Evolutionary conservation across 2,888 invertebrate species (phyloP).

Genomic region (Tyria jacobaeae): DNA sequence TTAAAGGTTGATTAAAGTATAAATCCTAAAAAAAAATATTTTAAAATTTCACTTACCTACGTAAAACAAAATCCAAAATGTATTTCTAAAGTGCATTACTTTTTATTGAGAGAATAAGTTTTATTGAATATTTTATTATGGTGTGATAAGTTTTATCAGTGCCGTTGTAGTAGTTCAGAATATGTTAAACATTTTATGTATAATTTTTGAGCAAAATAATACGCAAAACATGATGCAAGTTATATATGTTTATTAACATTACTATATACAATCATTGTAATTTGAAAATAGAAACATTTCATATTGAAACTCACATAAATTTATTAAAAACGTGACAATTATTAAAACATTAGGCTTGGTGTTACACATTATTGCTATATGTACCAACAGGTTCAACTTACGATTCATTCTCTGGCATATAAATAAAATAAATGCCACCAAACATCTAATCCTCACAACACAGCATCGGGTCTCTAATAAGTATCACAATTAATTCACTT

Average conservation of each 20-base stretch:
- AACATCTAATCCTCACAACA: conserved; percentile 66
- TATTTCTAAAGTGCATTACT: conserved; percentile 38
- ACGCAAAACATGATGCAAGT: conserved; percentile 65
- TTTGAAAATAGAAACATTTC: conserved; percentile 83
- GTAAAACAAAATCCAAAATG: conserved; percentile 44
- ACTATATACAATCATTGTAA: conserved; percentile 84
- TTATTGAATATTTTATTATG: conserved; percentile 35
- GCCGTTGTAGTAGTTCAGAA: conserved; percentile 12
- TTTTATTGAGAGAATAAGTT: conserved; percentile 36
- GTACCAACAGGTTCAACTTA: conserved; percentile 52
- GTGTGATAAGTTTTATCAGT: conserved; percentile 33
- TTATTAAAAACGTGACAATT: conserved; percentile 77
- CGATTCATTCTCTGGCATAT: conserved; percentile 56
- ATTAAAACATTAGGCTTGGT: conserved; percentile 75
- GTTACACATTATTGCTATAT: conserved; percentile 68
- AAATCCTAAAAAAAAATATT: too few relatives aligned
- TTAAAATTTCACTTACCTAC: conserved; percentile 41
- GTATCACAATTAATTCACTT: conserved; percentile 85
- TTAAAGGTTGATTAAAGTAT: too few relatives aligned
- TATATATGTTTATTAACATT: conserved; percentile 85
- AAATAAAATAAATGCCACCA: conserved; percentile 69
- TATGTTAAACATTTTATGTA: conserved; percentile 27
- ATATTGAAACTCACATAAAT: conserved; percentile 79
- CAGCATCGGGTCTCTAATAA: conserved; percentile 73
- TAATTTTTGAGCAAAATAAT: conserved; percentile 38